Evolutionary conservation across 1,140 invertebrate species (phyloP).

Genomic region (Anthonomus grandis): DNA sequence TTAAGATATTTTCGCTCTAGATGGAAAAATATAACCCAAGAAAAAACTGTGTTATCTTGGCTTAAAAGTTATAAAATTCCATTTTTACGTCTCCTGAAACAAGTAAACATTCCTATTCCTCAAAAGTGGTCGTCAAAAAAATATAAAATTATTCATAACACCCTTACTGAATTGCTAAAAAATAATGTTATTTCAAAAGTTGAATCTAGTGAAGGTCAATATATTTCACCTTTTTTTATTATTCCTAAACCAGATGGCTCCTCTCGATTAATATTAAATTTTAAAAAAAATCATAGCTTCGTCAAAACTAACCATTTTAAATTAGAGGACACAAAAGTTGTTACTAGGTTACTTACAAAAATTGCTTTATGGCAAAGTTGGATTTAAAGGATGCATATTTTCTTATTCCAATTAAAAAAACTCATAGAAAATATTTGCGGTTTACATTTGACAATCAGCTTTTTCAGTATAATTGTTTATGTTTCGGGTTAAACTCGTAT

Average conservation of each 20-base stretch:
- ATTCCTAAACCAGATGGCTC: neutral
- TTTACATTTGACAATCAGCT: conserved; percentile 26
- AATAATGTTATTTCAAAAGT: neutral
- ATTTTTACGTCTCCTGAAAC: too few species aligned
- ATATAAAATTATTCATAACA: neutral
- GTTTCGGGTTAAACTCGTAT: conserved; percentile 23
- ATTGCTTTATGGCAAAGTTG: conserved; percentile 9
- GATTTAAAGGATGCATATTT: conserved; percentile 27
- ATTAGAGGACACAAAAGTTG: too few species aligned
- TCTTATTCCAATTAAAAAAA: conserved; percentile 21
- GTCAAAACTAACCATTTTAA: conserved; percentile 15
- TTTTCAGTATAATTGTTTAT: conserved; percentile 31
- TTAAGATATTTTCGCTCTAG: neutral
- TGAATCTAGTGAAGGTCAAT: neutral
- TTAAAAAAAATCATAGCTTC: neutral
- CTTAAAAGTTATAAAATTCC: neutral
- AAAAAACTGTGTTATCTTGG: neutral
- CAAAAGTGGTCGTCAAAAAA: too few species aligned
- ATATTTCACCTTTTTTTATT: neutral
- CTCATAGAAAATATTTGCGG: conserved; percentile 33
- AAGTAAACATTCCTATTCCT: too few species aligned
- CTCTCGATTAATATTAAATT: too few species aligned
- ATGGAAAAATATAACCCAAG: neutral
- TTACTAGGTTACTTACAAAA: too few species aligned
- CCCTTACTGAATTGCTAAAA: neutral